Evolutionary conservation across 2,888 invertebrate species (phyloP).

Genomic region (Ectemnius cavifrons): DNA sequence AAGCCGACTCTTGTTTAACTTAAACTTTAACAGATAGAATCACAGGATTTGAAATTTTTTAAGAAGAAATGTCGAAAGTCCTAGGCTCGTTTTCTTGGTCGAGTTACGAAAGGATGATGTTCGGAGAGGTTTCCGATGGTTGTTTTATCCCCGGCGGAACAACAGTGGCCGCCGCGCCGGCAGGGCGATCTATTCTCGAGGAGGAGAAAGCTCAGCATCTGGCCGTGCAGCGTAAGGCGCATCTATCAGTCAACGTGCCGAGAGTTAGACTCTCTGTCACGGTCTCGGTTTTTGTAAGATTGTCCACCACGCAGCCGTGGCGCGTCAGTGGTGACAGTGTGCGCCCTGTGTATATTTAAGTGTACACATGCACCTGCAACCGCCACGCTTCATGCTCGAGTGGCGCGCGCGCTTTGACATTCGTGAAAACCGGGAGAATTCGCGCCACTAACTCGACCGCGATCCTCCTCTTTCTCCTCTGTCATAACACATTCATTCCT

Average conservation of each 20-base stretch:
- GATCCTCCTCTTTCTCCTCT: neutral
- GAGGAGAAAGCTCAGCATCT: conserved; percentile 1
- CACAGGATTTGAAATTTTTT: too few relatives aligned
- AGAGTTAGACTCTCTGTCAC: conserved; percentile 25
- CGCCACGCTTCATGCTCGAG: too few relatives aligned
- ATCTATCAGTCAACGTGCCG: conserved; percentile 18
- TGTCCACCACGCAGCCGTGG: neutral
- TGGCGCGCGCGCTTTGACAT: too few relatives aligned
- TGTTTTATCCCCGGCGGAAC: too few relatives aligned
- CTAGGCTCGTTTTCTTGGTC: too few relatives aligned
- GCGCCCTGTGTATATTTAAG: neutral
- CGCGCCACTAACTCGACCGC: too few relatives aligned
- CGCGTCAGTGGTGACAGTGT: neutral
- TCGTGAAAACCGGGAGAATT: too few relatives aligned
- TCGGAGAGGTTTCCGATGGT: too few relatives aligned
- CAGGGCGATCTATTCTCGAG: neutral
- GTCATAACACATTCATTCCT: neutral
- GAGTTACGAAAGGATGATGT: too few relatives aligned
- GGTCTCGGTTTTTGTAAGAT: conserved; percentile 10
- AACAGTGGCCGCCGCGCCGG: neutral
- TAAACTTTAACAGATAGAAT: too few relatives aligned
- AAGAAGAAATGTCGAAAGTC: too few relatives aligned
- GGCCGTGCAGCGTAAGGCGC: conserved; percentile 11
- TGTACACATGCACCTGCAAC: neutral
- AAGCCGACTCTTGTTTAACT: too few relatives aligned